Evolutionary conservation across 1,140 invertebrate species (phyloP).

Genomic region (Sogatella furcifera): DNA sequence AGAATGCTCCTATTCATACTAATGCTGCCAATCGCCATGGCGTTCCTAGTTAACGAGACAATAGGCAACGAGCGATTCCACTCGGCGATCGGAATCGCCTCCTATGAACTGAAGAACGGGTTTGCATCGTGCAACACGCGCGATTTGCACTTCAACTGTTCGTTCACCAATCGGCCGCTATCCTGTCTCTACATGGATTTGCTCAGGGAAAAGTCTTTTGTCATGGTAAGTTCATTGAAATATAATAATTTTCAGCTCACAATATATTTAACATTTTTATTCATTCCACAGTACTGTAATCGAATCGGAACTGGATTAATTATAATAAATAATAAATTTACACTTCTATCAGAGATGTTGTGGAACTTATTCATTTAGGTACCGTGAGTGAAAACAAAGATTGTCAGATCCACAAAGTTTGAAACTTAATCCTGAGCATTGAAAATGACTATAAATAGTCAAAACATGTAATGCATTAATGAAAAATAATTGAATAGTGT

Average conservation of each 20-base stretch:
- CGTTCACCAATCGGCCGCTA: background rate
- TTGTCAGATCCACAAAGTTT: too few relatives aligned
- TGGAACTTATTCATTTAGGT: too few relatives aligned
- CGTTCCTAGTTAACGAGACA: conserved; percentile 43
- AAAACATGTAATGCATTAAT: too few relatives aligned
- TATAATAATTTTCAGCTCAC: background rate
- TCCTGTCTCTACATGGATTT: conserved; percentile 13
- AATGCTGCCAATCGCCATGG: conserved; percentile 44
- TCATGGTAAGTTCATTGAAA: background rate
- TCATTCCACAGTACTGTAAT: too few relatives aligned
- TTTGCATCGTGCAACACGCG: conserved; percentile 6
- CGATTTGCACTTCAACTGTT: background rate
- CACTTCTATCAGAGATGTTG: too few relatives aligned
- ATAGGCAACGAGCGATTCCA: conserved; percentile 32
- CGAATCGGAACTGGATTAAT: too few relatives aligned
- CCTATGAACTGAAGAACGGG: conserved; percentile 8
- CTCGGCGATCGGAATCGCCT: background rate
- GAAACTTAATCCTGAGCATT: too few relatives aligned
- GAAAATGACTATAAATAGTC: too few relatives aligned
- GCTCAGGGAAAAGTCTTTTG: background rate
- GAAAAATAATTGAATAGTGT: too few relatives aligned
- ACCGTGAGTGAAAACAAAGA: too few relatives aligned
- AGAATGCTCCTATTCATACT: conserved; percentile 44
- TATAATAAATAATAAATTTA: too few relatives aligned
- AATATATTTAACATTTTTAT: too few relatives aligned